These are phyloP conservation scores for Etia nguti DNA, from an alignment of 2,113 vertebrate species.

Conservation along the genomic window DNA sequence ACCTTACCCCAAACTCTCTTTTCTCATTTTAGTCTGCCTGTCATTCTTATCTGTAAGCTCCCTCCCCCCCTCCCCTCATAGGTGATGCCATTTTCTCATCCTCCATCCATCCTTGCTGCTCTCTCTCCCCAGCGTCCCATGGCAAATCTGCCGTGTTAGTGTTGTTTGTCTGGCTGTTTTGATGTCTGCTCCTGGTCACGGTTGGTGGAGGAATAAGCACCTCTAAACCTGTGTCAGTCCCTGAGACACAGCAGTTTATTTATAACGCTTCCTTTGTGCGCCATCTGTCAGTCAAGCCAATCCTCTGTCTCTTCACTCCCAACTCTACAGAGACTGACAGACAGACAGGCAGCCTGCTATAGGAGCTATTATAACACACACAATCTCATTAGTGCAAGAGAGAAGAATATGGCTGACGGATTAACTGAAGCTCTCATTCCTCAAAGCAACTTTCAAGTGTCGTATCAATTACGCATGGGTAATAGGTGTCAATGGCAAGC, in stretches of 20 bases:
- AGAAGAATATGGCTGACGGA: conserved; percentile 54
- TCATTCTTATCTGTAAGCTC: conserved; percentile 33
- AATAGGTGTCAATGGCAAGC: conserved; percentile 64
- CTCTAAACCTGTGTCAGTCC: conserved; percentile 70
- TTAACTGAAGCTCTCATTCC: conserved; percentile 54
- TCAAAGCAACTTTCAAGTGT: conserved; percentile 66
- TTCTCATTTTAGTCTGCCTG: conserved; percentile 34
- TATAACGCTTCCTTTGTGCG: conserved; percentile 62
- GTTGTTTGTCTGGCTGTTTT: conserved; percentile 53
- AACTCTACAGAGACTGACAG: conserved; percentile 54
- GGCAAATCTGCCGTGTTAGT: conserved; percentile 54
- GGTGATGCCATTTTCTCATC: conserved; percentile 35
- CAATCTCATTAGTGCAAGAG: conserved; percentile 60
- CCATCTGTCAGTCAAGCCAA: conserved; percentile 68
- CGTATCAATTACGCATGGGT: conserved; percentile 61
- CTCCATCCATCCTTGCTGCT: conserved; percentile 44
- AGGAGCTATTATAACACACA: conserved; percentile 65
- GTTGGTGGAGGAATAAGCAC: conserved; percentile 61
- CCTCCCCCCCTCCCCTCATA: not conserved
- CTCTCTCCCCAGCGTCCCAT: conserved; percentile 35
- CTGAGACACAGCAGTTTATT: conserved; percentile 63
- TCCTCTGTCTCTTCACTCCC: conserved; percentile 40
- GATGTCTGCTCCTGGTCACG: conserved; percentile 64
- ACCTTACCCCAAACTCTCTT: conserved; percentile 29
- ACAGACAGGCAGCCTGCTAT: conserved; percentile 52